Evolutionary conservation across 2,113 vertebrate genomes (phyloP).

Genomic region (Channa argus): DNA sequence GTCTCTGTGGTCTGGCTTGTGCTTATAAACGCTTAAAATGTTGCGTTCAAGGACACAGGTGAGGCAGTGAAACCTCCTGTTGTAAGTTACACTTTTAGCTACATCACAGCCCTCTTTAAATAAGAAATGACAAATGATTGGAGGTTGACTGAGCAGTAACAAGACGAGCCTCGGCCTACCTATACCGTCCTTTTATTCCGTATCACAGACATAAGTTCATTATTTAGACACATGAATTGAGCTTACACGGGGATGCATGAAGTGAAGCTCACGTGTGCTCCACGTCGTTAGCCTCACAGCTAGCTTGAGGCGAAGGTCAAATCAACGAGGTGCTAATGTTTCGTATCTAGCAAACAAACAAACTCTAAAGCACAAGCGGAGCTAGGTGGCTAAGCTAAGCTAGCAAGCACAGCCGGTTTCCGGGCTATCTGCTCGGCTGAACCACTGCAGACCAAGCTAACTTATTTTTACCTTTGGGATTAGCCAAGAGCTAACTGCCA

Average conservation of each 20-base stretch:
- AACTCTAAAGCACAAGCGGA: too few relatives aligned
- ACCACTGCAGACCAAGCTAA: neutral
- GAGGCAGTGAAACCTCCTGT: too few relatives aligned
- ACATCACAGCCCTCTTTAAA: too few relatives aligned
- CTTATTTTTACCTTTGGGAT: constrained; percentile 41
- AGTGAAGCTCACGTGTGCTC: neutral
- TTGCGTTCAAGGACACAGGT: constrained; percentile 45
- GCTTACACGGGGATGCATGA: too few relatives aligned
- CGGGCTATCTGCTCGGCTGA: neutral
- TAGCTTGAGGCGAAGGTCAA: constrained; percentile 65
- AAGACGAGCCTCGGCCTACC: too few relatives aligned
- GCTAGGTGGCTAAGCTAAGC: neutral
- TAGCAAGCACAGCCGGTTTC: too few relatives aligned
- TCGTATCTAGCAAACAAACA: neutral
- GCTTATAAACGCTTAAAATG: neutral
- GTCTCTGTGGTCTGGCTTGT: neutral
- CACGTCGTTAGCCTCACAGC: constrained; percentile 35
- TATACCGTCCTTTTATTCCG: too few relatives aligned
- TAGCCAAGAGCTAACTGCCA: constrained; percentile 24
- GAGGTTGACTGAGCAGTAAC: too few relatives aligned
- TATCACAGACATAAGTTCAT: too few relatives aligned
- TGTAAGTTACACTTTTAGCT: too few relatives aligned
- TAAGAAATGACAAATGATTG: too few relatives aligned
- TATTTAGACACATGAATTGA: too few relatives aligned
- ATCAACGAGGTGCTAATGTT: neutral